Percentiles rank a stretch among this genome's conserved stretches.
Evolutionary conservation across 2,888 invertebrate species (phyloP).

Genomic region (Operophtera brumata): DNA sequence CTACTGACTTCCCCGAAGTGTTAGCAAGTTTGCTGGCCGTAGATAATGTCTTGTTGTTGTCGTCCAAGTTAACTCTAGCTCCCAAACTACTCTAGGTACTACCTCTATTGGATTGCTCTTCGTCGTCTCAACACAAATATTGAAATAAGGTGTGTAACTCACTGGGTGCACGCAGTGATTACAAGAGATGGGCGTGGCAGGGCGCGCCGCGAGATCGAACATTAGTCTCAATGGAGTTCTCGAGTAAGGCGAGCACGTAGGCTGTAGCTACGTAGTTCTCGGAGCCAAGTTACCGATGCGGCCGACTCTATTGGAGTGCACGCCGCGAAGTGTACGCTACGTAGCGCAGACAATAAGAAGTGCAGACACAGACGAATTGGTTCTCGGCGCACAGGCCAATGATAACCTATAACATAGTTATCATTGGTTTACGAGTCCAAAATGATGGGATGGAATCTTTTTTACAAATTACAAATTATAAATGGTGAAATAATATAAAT

Average conservation of each 20-base stretch:
- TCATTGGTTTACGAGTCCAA: constrained; percentile 76
- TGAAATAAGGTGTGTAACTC: constrained; percentile 78
- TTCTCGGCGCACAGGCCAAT: constrained; percentile 81
- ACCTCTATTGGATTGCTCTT: constrained; percentile 16
- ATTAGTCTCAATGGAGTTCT: constrained; percentile 69
- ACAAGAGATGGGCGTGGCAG: constrained; percentile 70
- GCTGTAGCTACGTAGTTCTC: constrained; percentile 75
- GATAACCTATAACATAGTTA: constrained; percentile 82
- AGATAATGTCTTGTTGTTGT: neutral
- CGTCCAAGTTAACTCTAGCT: constrained; percentile 7
- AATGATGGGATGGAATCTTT: constrained; percentile 68
- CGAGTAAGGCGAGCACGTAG: constrained; percentile 75
- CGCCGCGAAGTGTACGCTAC: constrained; percentile 78
- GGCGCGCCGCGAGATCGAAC: constrained; percentile 71
- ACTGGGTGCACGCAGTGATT: constrained; percentile 80
- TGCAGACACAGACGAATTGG: constrained; percentile 79
- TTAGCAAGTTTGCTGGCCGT: neutral
- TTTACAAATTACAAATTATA: constrained; percentile 14
- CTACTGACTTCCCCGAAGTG: too few relatives aligned
- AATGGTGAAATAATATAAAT: neutral
- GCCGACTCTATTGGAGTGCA: constrained; percentile 73
- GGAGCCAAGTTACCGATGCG: constrained; percentile 74
- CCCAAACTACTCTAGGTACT: constrained; percentile 20
- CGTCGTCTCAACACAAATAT: constrained; percentile 66
- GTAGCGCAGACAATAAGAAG: constrained; percentile 80